Evolutionary conservation across 2,888 invertebrate species (phyloP).

Genomic region (Pseudococcus viburni): DNA sequence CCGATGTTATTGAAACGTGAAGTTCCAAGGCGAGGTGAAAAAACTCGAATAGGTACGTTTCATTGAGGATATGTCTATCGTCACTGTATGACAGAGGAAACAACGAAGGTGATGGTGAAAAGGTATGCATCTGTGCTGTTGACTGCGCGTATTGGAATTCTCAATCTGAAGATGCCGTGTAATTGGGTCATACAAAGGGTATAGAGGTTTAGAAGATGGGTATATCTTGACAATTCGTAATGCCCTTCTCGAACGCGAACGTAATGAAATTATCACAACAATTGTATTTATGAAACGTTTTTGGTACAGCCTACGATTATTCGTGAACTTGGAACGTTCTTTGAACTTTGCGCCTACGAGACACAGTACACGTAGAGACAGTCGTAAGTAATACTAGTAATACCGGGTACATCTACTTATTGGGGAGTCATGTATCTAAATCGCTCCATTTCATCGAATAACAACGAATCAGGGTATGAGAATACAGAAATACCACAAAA

Average conservation of each 20-base stretch:
- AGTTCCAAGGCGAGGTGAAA: neutral
- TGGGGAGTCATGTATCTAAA: too few species aligned
- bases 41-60: neutral
- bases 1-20: neutral
- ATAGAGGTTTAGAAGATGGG: too few species aligned
- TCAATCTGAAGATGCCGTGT: neutral
- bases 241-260: neutral
- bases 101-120: neutral
- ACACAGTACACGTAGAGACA: neutral
- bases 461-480: too few species aligned
- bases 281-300: neutral
- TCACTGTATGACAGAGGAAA: neutral
- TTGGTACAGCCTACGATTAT: neutral
- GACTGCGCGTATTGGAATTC: neutral
- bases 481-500: too few species aligned
- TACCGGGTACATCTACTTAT: too few species aligned
- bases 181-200: neutral
- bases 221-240: neutral
- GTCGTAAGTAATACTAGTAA: neutral
- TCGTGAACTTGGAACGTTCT: neutral
- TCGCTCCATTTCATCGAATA: too few species aligned
- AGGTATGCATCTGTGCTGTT: neutral
- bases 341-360: neutral
- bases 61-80: neutral
- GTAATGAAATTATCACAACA: neutral